Evolutionary conservation across 2,797 vertebrate species (phyloP).

Genomic region (Ctenochaetus hawaiiensis): DNA sequence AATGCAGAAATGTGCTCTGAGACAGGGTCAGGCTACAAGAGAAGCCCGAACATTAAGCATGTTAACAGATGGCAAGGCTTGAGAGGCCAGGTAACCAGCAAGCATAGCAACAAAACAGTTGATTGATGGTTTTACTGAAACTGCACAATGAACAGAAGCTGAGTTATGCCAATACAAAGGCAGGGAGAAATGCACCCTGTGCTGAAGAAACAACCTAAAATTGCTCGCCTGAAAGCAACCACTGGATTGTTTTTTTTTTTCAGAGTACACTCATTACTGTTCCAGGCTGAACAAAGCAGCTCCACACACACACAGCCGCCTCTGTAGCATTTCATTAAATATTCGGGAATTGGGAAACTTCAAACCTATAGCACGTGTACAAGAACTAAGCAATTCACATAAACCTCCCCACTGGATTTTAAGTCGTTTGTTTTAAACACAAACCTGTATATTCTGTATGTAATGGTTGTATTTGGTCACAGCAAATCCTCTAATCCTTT

Average conservation of each 20-base stretch:
- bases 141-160: constrained; percentile 36
- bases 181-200: constrained; percentile 8
- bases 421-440: constrained; percentile 15
- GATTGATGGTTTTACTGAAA: constrained; percentile 60
- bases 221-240: constrained; percentile 20
- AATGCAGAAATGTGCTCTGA: constrained; percentile 56
- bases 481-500: not conserved
- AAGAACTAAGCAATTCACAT: not conserved
- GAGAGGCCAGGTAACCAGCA: constrained; percentile 53
- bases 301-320: not conserved
- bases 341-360: not conserved
- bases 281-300: constrained; percentile 3
- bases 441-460: constrained; percentile 14
- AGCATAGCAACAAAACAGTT: constrained; percentile 28
- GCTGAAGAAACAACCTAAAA: constrained; percentile 13
- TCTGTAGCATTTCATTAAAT: constrained; percentile 20
- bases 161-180: constrained; percentile 27
- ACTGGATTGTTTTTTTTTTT: constrained; percentile 39
- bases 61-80: constrained; percentile 66
- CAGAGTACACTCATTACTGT: constrained; percentile 22
- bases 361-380: not conserved
- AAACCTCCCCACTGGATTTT: constrained; percentile 27
- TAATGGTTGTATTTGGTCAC: not conserved
- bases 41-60: constrained; percentile 52
- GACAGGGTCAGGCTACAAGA: constrained; percentile 64